These are phyloP conservation scores for Dione juno DNA, from an alignment of 2,888 invertebrate genomes.

Conservation along the genomic window DNA sequence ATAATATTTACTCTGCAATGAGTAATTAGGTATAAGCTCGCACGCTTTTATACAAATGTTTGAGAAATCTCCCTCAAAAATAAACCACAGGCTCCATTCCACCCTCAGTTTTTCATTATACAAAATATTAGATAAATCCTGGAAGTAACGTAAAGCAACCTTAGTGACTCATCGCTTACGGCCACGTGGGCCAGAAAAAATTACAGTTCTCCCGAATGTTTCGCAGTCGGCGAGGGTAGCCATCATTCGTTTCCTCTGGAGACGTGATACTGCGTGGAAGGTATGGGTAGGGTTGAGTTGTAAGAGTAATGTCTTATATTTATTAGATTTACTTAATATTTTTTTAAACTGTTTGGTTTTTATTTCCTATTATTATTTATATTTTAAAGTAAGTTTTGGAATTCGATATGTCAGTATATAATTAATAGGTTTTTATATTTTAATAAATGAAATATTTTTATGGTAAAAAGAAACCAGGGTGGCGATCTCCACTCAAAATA, in stretches of 20 bases:
- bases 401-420: background rate
- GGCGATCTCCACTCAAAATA: too few species aligned
- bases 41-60: slow-evolving; percentile 11
- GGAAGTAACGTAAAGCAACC: slow-evolving; percentile 22
- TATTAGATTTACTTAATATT: background rate
- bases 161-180: slow-evolving; percentile 27
- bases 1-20: slow-evolving; percentile 17
- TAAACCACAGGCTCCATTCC: background rate
- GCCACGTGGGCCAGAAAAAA: slow-evolving; percentile 41
- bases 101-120: slow-evolving; percentile 14
- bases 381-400: background rate
- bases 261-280: slow-evolving; percentile 61
- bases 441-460: too few species aligned
- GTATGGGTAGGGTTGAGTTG: slow-evolving; percentile 48
- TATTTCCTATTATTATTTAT: background rate
- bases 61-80: slow-evolving; percentile 5
- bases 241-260: slow-evolving; percentile 67
- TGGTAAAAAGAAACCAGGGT: too few species aligned
- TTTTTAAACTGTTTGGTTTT: background rate
- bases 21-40: slow-evolving; percentile 21
- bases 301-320: background rate
- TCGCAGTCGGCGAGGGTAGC: slow-evolving; percentile 63
- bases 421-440: too few species aligned
- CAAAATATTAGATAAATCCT: slow-evolving; percentile 22
- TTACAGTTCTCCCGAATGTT: slow-evolving; percentile 50